Conservation (phyloP, 2,888 invertebrate species). For the Labia minor region DNA sequence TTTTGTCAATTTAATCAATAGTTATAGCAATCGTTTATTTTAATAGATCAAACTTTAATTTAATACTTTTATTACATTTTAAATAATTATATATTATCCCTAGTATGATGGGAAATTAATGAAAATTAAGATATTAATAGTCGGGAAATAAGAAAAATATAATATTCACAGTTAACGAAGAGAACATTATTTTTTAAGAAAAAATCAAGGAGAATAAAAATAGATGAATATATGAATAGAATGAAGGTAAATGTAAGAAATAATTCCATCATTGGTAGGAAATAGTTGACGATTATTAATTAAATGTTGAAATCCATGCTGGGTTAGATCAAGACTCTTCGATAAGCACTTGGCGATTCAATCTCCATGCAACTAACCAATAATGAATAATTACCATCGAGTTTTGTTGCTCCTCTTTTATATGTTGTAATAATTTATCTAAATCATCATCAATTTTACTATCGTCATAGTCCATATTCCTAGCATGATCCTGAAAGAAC, state of each 20-base stretch:
- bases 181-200: too few species aligned
- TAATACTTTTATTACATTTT: too few species aligned
- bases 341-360: neutral
- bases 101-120: too few species aligned
- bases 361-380: conserved; percentile 15
- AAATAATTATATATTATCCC: too few species aligned
- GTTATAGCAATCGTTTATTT: too few species aligned
- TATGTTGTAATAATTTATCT: conserved; percentile 81
- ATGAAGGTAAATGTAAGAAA: neutral
- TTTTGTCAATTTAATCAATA: too few species aligned
- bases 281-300: too few species aligned
- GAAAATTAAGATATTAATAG: too few species aligned
- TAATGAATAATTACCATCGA: conserved; percentile 45
- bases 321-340: neutral
- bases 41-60: too few species aligned
- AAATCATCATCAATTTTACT: conserved; percentile 88
- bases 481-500: conserved; percentile 46
- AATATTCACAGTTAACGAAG: too few species aligned
- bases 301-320: neutral
- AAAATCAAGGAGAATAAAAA: neutral
- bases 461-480: conserved; percentile 70
- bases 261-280: neutral
- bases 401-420: conserved; percentile 87
- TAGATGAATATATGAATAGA: neutral
- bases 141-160: too few species aligned